Conservation (phyloP, 1,140 invertebrate genomes). For the Antheraea mylitta region DNA sequence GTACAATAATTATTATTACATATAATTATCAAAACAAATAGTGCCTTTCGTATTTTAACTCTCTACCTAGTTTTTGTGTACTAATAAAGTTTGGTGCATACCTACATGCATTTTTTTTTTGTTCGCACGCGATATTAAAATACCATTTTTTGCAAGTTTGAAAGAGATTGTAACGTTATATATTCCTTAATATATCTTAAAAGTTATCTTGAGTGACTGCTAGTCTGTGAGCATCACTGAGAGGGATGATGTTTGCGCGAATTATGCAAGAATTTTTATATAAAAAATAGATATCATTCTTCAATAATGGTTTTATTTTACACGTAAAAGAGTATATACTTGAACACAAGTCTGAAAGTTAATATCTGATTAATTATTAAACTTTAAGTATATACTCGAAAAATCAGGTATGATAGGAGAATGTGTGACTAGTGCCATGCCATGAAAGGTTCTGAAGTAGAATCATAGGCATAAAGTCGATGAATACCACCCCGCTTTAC, state of each 20-base stretch:
- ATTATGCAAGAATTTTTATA: conserved; percentile 70
- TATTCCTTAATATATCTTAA: background rate
- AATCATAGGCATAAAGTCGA: conserved; percentile 75
- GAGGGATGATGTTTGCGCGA: conserved; percentile 75
- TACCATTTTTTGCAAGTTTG: conserved; percentile 1
- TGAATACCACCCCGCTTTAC: conserved; percentile 75
- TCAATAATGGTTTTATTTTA: conserved; percentile 29
- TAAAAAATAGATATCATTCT: conserved; percentile 20
- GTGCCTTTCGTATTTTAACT: conserved; percentile 43
- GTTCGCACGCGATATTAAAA: background rate
- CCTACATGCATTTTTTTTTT: background rate
- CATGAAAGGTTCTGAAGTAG: conserved; percentile 77
- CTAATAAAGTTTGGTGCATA: background rate
- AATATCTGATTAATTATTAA: background rate
- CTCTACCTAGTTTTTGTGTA: background rate
- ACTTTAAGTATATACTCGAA: conserved; percentile 53
- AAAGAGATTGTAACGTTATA: conserved; percentile 2
- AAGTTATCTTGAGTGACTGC: conserved; percentile 56
- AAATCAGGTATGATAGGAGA: conserved; percentile 69
- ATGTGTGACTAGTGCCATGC: conserved; percentile 77
- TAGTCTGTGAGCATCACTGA: conserved; percentile 78
- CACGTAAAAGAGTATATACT: conserved; percentile 22
- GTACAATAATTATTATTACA: conserved; percentile 4
- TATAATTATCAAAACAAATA: conserved; percentile 25
- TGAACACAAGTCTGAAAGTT: background rate